Base-by-base conservation (phyloP, 2,888 invertebrate genomes). In the Sesia apiformis region DNA sequence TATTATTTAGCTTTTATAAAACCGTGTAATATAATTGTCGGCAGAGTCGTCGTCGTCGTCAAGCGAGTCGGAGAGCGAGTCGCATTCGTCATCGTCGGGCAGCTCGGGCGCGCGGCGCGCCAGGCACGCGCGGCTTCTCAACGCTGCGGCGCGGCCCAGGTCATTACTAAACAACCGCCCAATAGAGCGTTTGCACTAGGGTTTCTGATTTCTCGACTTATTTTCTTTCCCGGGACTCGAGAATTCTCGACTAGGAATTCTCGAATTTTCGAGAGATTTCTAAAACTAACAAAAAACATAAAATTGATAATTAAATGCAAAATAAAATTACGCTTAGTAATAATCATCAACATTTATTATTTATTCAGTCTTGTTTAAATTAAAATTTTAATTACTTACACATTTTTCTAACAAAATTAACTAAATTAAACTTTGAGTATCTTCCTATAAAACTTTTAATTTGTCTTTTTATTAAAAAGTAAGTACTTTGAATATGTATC, bases 61-160 rank as follows among this genome's bases (percentile, higher is more conserved):
- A 0, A 88, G 86, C 57, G 90, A 86, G 58, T 89, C 90, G 0
- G 90, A 90, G 66, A 90, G 89, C 67, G 90, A 88, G 58, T 84
- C 90, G 0, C 89, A 77, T 8, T 84, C 90, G 53, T 87, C 90
- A 3, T 81, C 90, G 2, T 87, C 89, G 49, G 86, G 87, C 58
- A 89, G 87, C 58, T 90, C 90, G 8, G 84, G 84, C 2, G 80
- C 87, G 39, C 69, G 85, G 2, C 81, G 89, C 5, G 88, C 87
- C 4, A 59, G 89, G 0, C 86, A 87, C 62, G 87, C 87, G 52
- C 63, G 87, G 3, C 72, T 88, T 0, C 74, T 88, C 57, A 87
- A 87, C 66, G 88, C 89, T 0, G 84, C 88, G 3, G 82, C 85
- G 4, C 65, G 88, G 39, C 87, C 88, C 5, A 76, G 84, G 87